These are phyloP conservation scores for Glossosoma conforme DNA, from an alignment of 1,140 invertebrate species.

Conservation along the genomic window DNA sequence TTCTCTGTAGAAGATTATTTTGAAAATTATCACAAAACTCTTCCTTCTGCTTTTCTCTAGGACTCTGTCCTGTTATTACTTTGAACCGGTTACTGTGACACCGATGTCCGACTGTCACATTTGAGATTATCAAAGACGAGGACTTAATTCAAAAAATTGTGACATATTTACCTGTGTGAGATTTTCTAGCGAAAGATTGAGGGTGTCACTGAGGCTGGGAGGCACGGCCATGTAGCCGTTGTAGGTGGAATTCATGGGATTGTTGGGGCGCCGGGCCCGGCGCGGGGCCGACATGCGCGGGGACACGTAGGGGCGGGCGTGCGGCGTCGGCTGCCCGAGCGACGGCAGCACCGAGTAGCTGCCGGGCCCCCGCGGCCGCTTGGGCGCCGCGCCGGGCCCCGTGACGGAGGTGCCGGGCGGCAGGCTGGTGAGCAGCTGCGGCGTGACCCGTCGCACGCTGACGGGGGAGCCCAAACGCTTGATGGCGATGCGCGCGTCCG, in stretches of 20 bases:
- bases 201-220: slow-evolving; percentile 37
- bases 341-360: neutral
- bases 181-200: slow-evolving; percentile 47
- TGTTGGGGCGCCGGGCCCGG: neutral
- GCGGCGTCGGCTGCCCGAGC: neutral
- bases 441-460: slow-evolving; percentile 13
- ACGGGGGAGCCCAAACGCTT: slow-evolving; percentile 21
- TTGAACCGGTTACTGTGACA: no score
- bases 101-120: no score
- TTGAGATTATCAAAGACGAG: no score
- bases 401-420: neutral
- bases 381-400: neutral
- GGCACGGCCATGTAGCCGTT: slow-evolving; percentile 35
- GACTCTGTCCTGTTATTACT: no score
- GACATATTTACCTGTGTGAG: slow-evolving; percentile 41
- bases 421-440: neutral
- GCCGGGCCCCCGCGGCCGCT: no score
- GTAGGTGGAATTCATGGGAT: slow-evolving; percentile 30
- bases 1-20: no score
- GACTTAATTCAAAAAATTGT: neutral
- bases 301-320: slow-evolving; percentile 1
- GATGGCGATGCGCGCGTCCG: slow-evolving; percentile 8
- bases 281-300: neutral
- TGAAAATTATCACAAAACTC: no score
- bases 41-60: no score